phyloP scores from a whole-genome alignment of 2,888 invertebrate species.

The Parnassius smintheus region DNA sequence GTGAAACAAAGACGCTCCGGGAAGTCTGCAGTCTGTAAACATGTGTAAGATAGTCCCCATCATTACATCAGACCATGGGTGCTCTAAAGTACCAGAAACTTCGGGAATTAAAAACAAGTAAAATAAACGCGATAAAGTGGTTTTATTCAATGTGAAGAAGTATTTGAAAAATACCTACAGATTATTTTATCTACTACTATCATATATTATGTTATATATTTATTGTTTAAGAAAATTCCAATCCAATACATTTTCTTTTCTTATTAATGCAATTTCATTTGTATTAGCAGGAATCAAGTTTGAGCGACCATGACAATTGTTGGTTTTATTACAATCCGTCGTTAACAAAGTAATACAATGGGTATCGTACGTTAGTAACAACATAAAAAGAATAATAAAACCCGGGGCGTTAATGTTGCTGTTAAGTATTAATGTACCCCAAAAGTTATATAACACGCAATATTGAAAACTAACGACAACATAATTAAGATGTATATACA shows the following conservation, averaged over 20 bases:
- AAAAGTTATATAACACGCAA: constrained; percentile 10
- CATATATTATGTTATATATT: too few species aligned
- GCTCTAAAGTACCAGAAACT: too few species aligned
- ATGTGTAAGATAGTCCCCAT: too few species aligned
- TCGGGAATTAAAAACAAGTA: too few species aligned
- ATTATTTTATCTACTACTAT: too few species aligned
- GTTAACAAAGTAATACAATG: constrained; percentile 20
- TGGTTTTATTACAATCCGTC: constrained; percentile 17
- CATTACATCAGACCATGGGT: too few species aligned
- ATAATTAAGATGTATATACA: too few species aligned
- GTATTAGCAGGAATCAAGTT: neutral
- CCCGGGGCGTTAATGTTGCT: constrained; percentile 7
- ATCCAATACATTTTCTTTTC: neutral
- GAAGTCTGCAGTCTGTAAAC: too few species aligned
- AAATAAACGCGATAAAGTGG: too few species aligned
- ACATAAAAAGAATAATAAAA: constrained; percentile 11
- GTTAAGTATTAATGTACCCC: constrained; percentile 20
- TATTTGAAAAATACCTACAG: too few species aligned
- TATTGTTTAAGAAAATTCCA: neutral
- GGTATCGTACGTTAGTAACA: neutral
- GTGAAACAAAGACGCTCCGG: too few species aligned
- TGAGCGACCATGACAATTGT: constrained; percentile 3
- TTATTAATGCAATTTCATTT: neutral
- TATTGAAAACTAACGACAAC: neutral
- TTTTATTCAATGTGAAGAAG: too few species aligned